Conservation (phyloP, 2,113 vertebrate species). For the Macquaria australasica region DNA sequence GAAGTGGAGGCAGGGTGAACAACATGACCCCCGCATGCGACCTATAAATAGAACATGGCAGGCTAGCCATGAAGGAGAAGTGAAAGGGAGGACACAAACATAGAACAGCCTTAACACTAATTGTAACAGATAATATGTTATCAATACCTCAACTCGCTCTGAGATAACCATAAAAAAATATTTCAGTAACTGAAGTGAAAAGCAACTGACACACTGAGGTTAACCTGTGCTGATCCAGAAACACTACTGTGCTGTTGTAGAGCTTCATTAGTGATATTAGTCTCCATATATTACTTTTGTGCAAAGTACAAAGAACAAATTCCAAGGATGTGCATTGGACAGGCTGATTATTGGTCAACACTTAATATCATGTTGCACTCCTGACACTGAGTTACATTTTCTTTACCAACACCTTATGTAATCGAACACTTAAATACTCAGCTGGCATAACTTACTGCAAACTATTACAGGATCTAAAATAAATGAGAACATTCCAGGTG, state of each 20-base stretch:
- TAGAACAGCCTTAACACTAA: conserved; percentile 42
- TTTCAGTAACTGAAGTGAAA: conserved; percentile 23
- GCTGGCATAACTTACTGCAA: conserved; percentile 40
- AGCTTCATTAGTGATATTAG: conserved; percentile 61
- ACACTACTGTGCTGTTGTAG: conserved; percentile 27
- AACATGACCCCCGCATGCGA: conserved; percentile 43
- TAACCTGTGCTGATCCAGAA: conserved; percentile 32
- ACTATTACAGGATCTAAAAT: conserved; percentile 35
- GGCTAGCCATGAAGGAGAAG: conserved; percentile 38
- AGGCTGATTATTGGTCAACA: conserved; percentile 35
- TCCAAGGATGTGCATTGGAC: conserved; percentile 30
- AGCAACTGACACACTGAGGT: conserved; percentile 12
- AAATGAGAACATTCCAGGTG: conserved; percentile 43
- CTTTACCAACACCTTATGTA: conserved; percentile 20
- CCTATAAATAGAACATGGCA: conserved; percentile 75
- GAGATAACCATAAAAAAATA: neutral
- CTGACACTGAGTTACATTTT: conserved; percentile 7
- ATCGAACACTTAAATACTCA: conserved; percentile 44
- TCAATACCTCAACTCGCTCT: conserved; percentile 9
- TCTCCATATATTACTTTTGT: conserved; percentile 42
- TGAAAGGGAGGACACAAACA: conserved; percentile 54
- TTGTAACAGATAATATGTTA: conserved; percentile 44
- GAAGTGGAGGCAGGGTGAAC: conserved; percentile 61
- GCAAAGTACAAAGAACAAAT: conserved; percentile 61
- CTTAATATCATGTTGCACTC: conserved; percentile 6